Conservation (phyloP, 2,888 invertebrate genomes). For the Hylaea fasciaria region DNA sequence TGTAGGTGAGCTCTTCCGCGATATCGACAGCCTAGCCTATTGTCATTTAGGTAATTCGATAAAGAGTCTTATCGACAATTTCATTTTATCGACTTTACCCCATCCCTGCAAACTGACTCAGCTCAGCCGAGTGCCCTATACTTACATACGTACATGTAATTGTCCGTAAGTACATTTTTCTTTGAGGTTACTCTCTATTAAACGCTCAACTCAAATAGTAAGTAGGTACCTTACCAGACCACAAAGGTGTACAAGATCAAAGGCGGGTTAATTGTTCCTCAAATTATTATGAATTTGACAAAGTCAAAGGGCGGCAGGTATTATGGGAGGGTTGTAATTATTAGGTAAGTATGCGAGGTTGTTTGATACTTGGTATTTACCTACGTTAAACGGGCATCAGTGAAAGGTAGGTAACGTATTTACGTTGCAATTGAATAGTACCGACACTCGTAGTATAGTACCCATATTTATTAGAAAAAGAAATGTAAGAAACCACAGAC, state of each 20-base stretch:
- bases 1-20: too few species aligned
- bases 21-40: too few species aligned
- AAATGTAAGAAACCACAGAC: too few species aligned
- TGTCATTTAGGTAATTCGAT: too few species aligned
- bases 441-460: too few species aligned
- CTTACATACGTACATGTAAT: constrained; percentile 82
- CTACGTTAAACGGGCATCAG: not conserved
- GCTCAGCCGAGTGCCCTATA: constrained; percentile 77
- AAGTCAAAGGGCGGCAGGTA: constrained; percentile 65
- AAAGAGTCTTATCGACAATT: not conserved
- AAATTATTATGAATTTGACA: constrained; percentile 80
- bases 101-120: constrained; percentile 73
- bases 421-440: too few species aligned
- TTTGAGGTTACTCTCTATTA: constrained; percentile 85
- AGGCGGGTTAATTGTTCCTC: constrained; percentile 79
- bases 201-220: constrained; percentile 80
- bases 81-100: constrained; percentile 15
- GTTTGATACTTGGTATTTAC: constrained; percentile 6
- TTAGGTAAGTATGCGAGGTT: constrained; percentile 12
- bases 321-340: constrained; percentile 22
- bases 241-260: constrained; percentile 79
- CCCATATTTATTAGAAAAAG: too few species aligned
- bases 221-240: constrained; percentile 53
- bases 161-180: constrained; percentile 84
- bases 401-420: too few species aligned